These are phyloP conservation scores for Leptosomus discolor DNA, from an alignment of 2,113 vertebrate species.

Conservation along the genomic window DNA sequence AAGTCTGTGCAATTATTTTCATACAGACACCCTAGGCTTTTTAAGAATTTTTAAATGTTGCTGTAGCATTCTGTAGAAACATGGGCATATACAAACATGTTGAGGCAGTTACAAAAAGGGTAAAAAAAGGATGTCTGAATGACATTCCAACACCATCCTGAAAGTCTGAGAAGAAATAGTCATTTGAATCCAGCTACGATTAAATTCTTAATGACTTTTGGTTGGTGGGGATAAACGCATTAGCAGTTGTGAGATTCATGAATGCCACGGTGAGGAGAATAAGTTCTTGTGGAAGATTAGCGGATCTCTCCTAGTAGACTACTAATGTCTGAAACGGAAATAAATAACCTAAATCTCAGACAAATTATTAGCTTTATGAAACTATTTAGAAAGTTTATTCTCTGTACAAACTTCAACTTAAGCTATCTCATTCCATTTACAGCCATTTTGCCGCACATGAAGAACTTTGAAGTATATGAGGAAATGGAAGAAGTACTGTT, in stretches of 20 bases:
- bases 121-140: not conserved
- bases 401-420: not conserved
- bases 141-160: not conserved
- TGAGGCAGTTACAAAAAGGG: not conserved
- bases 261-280: not conserved
- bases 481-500: not conserved
- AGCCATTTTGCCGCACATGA: not conserved
- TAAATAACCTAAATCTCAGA: not conserved
- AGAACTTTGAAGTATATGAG: not conserved
- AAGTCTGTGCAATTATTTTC: not conserved
- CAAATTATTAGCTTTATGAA: not conserved
- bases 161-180: not conserved
- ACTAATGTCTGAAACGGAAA: not conserved
- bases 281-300: not conserved
- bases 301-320: not conserved
- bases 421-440: not conserved
- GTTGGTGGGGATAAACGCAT: not conserved
- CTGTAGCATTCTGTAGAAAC: not conserved
- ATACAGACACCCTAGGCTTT: not conserved
- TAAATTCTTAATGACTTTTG: not conserved
- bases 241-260: not conserved
- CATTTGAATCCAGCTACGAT: not conserved
- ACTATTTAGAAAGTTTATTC: not conserved
- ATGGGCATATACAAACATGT: accelerated
- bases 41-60: not conserved